Conservation (phyloP, 2,113 vertebrate species). For the Cavia porcellus region DNA sequence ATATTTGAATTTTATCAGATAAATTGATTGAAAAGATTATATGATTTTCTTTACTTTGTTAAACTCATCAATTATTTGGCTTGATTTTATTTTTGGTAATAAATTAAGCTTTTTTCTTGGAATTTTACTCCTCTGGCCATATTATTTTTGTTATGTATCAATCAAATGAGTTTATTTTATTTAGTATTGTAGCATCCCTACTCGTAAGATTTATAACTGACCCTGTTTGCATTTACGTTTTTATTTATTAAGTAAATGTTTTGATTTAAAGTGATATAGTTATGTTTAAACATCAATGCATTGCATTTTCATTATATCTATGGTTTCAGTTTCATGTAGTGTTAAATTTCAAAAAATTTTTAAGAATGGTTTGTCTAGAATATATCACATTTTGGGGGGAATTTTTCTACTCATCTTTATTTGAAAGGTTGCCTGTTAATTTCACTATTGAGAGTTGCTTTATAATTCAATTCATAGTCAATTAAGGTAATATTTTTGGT, state of each 20-base stretch:
- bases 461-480: background rate
- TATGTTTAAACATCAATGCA: background rate
- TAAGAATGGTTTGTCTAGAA: background rate
- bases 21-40: background rate
- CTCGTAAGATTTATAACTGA: background rate
- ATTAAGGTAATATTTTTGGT: background rate
- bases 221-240: background rate
- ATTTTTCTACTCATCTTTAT: background rate
- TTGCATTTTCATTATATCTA: background rate
- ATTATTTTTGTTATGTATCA: background rate
- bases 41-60: background rate
- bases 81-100: slow-evolving; percentile 1
- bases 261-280: background rate
- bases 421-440: background rate
- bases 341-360: background rate
- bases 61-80: background rate
- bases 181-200: background rate
- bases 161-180: background rate
- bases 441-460: background rate
- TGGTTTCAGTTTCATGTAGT: background rate
- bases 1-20: background rate
- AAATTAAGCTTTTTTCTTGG: background rate
- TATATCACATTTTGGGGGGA: background rate
- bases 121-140: background rate
- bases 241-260: background rate